phyloP scores from a whole-genome alignment of 2,113 vertebrate genomes.

The Brachyhypopomus occidentalis region DNA sequence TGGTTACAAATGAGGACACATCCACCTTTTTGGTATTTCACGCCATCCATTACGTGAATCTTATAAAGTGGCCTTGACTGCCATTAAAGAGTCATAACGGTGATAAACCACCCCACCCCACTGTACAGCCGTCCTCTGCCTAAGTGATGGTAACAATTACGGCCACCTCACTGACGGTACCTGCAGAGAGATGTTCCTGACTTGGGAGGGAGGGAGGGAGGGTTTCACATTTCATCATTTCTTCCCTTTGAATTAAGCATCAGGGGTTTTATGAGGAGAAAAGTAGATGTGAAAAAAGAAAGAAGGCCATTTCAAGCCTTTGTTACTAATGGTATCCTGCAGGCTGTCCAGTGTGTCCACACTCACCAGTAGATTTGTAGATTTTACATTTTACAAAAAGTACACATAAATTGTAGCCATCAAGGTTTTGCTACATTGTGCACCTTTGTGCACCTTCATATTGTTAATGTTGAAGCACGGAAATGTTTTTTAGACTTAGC shows the following conservation, averaged over 20 bases:
- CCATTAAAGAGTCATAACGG: slow-evolving; percentile 18
- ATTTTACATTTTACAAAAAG: not conserved
- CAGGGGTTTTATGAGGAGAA: slow-evolving; percentile 41
- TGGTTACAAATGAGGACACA: slow-evolving; percentile 21
- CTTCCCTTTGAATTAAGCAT: slow-evolving; percentile 20
- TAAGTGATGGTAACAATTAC: slow-evolving; percentile 25
- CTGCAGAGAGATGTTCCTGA: slow-evolving; percentile 19
- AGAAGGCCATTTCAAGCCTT: slow-evolving; percentile 28
- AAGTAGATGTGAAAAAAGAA: slow-evolving; percentile 22
- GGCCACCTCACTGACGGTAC: slow-evolving; percentile 18
- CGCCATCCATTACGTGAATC: slow-evolving; percentile 1
- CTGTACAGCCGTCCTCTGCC: not conserved
- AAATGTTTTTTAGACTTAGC: too few relatives aligned
- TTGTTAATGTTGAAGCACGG: too few relatives aligned
- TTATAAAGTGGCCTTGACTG: slow-evolving; percentile 30
- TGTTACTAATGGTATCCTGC: slow-evolving; percentile 44
- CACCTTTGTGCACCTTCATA: too few relatives aligned
- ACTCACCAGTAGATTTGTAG: not conserved
- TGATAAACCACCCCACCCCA: slow-evolving; percentile 25
- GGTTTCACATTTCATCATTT: slow-evolving; percentile 30
- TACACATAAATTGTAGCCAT: not conserved
- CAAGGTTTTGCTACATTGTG: too few relatives aligned
- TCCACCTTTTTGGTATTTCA: not conserved
- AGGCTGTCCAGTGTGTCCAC: slow-evolving; percentile 36
- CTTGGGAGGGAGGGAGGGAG: slow-evolving; percentile 21